phyloP scores from a whole-genome alignment of 2,113 vertebrate species.

The Salvelinus namaycush region DNA sequence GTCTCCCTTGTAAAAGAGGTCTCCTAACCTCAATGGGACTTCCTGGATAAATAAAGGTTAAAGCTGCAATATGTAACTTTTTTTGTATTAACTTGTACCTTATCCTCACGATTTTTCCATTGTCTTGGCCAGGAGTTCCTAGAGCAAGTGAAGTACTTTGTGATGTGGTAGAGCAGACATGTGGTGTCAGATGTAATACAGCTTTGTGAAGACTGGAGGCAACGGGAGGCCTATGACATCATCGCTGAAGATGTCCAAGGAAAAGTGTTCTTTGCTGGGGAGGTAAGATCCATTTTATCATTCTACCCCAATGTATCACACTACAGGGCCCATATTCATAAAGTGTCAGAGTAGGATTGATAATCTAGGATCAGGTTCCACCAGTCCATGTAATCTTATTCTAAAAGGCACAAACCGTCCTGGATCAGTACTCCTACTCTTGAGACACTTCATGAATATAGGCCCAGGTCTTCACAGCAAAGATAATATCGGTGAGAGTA shows the following conservation, averaged over 20 bases:
- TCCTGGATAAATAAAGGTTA: too few species aligned
- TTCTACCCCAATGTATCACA: too few species aligned
- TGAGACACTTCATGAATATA: background rate
- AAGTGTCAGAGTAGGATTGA: too few species aligned
- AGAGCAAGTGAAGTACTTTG: constrained; percentile 85
- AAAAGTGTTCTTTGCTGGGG: constrained; percentile 93
- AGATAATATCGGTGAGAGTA: background rate
- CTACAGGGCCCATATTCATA: too few species aligned
- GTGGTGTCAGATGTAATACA: constrained; percentile 99
- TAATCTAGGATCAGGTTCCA: too few species aligned
- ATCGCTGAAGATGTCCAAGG: constrained; percentile 94
- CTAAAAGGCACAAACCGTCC: too few species aligned
- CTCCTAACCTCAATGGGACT: too few species aligned
- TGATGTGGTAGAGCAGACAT: constrained; percentile 87
- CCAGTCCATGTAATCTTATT: too few species aligned
- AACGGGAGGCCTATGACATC: constrained; percentile 93
- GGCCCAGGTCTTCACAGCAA: background rate
- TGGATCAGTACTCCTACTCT: background rate
- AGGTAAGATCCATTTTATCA: constrained; percentile 71
- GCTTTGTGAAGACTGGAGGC: constrained; percentile 93
- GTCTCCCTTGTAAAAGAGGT: too few species aligned
- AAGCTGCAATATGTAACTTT: too few species aligned
- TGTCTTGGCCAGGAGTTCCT: constrained; percentile 83
- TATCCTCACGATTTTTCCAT: background rate
- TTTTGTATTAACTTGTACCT: background rate